A percentile compares a stretch with the other conserved stretches of the same genome.
Evolutionary conservation across 2,888 invertebrate species (phyloP).

Genomic region (Spatulosminthurus flaviceps): DNA sequence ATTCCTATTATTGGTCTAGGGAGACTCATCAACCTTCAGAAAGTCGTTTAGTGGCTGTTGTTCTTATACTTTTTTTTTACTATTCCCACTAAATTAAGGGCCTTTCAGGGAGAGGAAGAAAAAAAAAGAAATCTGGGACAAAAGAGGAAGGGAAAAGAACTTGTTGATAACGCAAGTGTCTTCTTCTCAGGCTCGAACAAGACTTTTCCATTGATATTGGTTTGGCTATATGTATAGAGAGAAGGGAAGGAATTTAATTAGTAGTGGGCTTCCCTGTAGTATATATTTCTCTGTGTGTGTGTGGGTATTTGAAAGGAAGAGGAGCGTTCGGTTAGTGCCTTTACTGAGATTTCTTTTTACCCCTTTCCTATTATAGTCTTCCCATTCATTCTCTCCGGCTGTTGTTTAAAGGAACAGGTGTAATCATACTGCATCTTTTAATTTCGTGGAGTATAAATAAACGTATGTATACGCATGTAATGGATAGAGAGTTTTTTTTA

Average conservation of each 20-base stretch:
- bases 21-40: conserved; percentile 18
- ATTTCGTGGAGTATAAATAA: neutral
- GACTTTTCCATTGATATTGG: neutral
- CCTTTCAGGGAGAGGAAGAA: neutral
- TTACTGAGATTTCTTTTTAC: neutral
- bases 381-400: no score
- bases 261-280: no score
- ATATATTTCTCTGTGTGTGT: no score
- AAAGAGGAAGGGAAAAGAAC: neutral
- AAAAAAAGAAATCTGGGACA: neutral
- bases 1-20: neutral
- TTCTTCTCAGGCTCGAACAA: neutral
- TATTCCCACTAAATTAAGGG: neutral
- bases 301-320: neutral
- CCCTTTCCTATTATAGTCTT: no score
- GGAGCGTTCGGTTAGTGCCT: neutral
- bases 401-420: neutral
- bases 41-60: conserved; percentile 7
- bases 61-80: neutral
- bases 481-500: neutral
- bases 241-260: neutral
- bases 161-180: conserved; percentile 1
- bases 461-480: neutral
- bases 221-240: neutral
- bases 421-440: neutral